A percentile compares a stretch with the other conserved stretches of the same genome.
phyloP scores from a whole-genome alignment of 2,113 vertebrate genomes.

The Nesogale talazaci region DNA sequence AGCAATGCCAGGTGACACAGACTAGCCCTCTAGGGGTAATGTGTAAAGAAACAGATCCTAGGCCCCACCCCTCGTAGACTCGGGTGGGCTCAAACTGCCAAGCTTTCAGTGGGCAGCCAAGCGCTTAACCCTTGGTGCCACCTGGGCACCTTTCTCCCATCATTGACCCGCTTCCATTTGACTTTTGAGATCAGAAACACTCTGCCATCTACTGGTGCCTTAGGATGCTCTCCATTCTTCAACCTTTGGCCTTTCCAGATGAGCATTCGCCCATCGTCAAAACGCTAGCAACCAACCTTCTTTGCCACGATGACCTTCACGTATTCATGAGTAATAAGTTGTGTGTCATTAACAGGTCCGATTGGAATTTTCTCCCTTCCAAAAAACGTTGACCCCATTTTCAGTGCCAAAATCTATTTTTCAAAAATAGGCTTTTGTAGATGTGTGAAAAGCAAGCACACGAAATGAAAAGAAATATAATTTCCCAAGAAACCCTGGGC shows the following conservation, averaged over 20 bases:
- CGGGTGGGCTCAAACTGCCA: background rate
- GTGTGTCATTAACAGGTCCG: background rate
- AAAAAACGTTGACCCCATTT: background rate
- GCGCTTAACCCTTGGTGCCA: background rate
- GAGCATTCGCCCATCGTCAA: background rate
- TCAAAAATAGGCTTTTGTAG: constrained; percentile 5
- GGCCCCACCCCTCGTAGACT: background rate
- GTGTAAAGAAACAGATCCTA: background rate
- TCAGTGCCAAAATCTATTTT: background rate
- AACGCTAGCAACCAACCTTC: background rate
- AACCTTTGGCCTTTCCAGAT: background rate
- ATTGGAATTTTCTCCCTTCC: background rate
- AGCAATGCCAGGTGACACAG: background rate
- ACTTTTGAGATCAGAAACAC: background rate
- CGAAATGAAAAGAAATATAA: constrained; percentile 1
- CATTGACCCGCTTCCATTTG: background rate
- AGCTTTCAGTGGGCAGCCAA: background rate
- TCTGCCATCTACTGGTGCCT: background rate
- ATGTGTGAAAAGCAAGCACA: background rate
- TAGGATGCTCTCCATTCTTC: background rate
- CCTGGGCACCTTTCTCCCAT: background rate
- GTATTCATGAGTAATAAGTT: background rate
- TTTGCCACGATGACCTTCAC: background rate
- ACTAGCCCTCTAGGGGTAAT: background rate
- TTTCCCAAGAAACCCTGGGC: background rate